Base-by-base conservation (phyloP, 2,888 invertebrate species). In the Bruchidius siliquastri region DNA sequence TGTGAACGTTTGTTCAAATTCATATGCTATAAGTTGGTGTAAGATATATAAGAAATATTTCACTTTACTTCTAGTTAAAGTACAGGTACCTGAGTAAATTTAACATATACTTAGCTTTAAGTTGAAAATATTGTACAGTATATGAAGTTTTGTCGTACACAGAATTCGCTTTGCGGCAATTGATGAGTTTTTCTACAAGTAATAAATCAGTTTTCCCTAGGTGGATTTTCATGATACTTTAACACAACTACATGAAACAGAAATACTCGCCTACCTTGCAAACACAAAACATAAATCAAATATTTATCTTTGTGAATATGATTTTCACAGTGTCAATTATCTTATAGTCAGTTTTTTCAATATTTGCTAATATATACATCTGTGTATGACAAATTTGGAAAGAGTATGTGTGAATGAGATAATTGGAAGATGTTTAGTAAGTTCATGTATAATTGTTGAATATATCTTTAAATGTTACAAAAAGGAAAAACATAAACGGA, bases 401-500 rank as follows among this genome's bases (percentile, higher is more conserved):
- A 26, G 13, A 49, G 49, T 49, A 49, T 8, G 49, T 49, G 13
- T 49, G 49, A 8, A 13, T 49, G 49, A 13, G 26, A 71, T 30
- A 30, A 18, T 22, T 49, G 32, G 30, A 30, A 21, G 26, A 71
- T 10, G 18, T 22, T 49, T 67, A 66, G 21, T 22, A 66, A 73
- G 74, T 75, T 74, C 76, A 74, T 77, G 77, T 80, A 79, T 81
- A 80, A 76, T 81, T 82, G 81, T 82, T 82, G 77, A 79, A 79
- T 79, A 80, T 81, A 49, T 49, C 49, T 78, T 80, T 81, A 78
- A 79, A 81, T 81, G 80, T 81, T 81, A 82, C 77, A 75, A 77
- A 76, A 76, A 77, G 77, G 74, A 77, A 80, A 79, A 75, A 78
- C 76, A 49, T 18, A 49, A 49, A 49, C 49, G 2, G 26, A 26